Base-by-base conservation (phyloP, 1,140 invertebrate species). In the Tetramorium parvispinum region DNA sequence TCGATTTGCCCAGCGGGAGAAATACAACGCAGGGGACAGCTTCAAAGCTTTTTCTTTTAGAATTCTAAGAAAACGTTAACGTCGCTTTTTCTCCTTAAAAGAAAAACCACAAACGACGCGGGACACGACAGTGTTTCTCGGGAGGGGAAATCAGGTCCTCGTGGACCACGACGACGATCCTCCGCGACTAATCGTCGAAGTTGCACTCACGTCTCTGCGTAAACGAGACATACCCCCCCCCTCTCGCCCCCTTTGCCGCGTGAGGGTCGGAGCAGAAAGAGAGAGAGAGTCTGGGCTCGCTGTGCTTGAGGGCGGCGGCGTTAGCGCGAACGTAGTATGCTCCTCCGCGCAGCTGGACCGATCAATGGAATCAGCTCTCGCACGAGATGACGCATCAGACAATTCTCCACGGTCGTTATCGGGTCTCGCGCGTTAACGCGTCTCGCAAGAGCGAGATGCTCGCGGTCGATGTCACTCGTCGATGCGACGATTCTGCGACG, bases 331-430 rank as follows among this genome's bases (percentile, higher is more conserved):
- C 51, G 59, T 49, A 68, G 49, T 81, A 49, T 53, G 40, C 53
- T 24, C 37, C 40, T n/a, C 46, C 46, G 63, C 77, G 53, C 10
- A 37, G 73, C 87, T 89, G 90, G 89, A 91, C 87, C 89, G 89
- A 91, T 91, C 89, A 85, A 91, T 91, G 83, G 59, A 81, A 85
- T 89, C 91, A 75, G 85, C 63, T 89, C 85, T 89, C 75, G 61
- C 18, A 61, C 10, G 5, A 86, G 55, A 85, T 71, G 63, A 91
- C 55, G 46, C 70, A 46, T 55, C 40, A 75, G 49, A 68, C 73
- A 77, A 87, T 85, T 65, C 78, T 27, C 18, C 46, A 77, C 59
- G 21, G 11, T 11, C 59, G 70, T 77, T 10, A 46, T 43, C 46
- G 13, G 10, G 63, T 16, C 51, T 49, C 49, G 27, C 51, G 32